Evolutionary conservation across 2,888 invertebrate genomes (phyloP), one percentile per base, ranked within the genome.

Genomic region (Pristionchus fissidentatus): DNA sequence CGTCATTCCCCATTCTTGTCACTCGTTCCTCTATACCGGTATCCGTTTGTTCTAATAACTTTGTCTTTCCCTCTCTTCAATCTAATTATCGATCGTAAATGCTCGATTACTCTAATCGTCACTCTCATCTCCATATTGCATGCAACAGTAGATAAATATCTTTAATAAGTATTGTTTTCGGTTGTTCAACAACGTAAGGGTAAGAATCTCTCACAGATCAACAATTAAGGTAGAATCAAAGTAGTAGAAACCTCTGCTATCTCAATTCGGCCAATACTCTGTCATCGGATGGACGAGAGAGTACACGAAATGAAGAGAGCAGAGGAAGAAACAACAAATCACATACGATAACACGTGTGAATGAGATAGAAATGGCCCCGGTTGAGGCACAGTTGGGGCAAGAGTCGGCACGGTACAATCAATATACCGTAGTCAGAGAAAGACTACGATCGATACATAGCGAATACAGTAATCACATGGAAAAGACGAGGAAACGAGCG

Each of bases 311-410:
- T n/a, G n/a, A n/a, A n/a, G n/a, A n/a, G n/a, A n/a, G n/a, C n/a
- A n/a, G n/a, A n/a, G 66, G 66, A 38, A 38, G 66, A 62, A 57
- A 57, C 66, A 66, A 66, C 66, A 66, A n/a, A 66, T 66, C 66
- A 66, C 66, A 38, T 66, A 66, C 66, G 10, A 66, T 66, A 66
- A 66, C 66, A n/a, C 66, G 66, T 66, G 66, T 38, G 41, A 66
- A 19, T 22, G 66, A 38, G 66, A 55, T 19, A 62, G 35, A 62
- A n/a, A 66, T 66, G 66, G 66, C 66, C 66, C 66, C n/a, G 35
- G 66, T 66, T 66, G 66, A 66, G 22, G 41, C n/a, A 32, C 62
- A 62, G 35, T 35, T 32, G 35, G 62, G 75, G 75, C 75, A 75
- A 75, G 75, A 46, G 7, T 43, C 46, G 3, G 75, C 32, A 75